Evolutionary conservation across 1,140 invertebrate species (phyloP).

Genomic region (Anastrepha ludens): DNA sequence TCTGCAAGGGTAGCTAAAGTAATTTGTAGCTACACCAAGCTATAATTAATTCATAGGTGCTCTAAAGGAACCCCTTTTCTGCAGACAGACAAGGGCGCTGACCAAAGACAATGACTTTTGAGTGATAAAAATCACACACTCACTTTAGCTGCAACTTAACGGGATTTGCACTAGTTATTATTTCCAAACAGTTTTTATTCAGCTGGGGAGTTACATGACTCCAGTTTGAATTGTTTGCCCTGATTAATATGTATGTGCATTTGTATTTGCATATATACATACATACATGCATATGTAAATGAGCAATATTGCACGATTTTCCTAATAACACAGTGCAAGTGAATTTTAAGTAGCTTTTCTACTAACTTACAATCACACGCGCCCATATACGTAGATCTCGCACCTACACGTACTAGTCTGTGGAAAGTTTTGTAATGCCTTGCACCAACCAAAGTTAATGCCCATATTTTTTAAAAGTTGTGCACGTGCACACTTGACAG

Average conservation of each 20-base stretch:
- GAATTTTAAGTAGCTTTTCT: conserved; percentile 50
- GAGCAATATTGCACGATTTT: conserved; percentile 26
- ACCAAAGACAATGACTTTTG: conserved; percentile 44
- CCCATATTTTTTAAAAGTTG: conserved; percentile 1
- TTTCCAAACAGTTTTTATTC: background rate
- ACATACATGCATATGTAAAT: conserved; percentile 16
- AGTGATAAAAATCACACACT: conserved; percentile 52
- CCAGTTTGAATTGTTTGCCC: too few relatives aligned
- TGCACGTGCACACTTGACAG: conserved; percentile 53
- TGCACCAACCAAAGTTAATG: background rate
- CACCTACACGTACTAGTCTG: background rate
- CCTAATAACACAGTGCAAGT: conserved; percentile 33
- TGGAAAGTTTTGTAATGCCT: background rate
- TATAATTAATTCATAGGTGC: conserved; percentile 47
- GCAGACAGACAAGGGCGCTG: conserved; percentile 11
- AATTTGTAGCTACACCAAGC: conserved; percentile 15
- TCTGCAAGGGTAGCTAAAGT: conserved; percentile 32
- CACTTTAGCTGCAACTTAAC: background rate
- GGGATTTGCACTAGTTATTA: background rate
- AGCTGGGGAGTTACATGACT: background rate
- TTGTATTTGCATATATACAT: background rate
- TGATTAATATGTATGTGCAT: background rate
- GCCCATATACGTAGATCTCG: background rate
- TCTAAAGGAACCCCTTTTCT: background rate
- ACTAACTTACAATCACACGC: background rate